These are phyloP conservation scores for Malurus cyaneus DNA, from an alignment of 2,113 vertebrate genomes.

Conservation along the genomic window DNA sequence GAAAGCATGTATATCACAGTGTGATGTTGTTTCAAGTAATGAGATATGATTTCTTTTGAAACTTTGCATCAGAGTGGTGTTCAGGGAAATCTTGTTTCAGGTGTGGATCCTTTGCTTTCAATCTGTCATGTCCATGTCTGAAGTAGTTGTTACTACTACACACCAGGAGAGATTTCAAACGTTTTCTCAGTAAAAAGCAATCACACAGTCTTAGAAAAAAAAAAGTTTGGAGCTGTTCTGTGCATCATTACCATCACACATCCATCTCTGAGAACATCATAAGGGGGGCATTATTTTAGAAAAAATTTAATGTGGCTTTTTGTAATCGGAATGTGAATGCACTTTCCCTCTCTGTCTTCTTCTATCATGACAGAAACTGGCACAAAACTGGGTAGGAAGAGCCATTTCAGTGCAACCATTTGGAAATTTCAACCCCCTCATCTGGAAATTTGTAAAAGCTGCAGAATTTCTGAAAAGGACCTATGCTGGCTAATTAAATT, in stretches of 20 bases:
- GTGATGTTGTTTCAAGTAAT: not conserved
- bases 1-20: not conserved
- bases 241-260: not conserved
- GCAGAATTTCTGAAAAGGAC: not conserved
- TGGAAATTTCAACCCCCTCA: not conserved
- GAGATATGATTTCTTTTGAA: not conserved
- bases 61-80: not conserved
- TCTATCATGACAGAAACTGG: not conserved
- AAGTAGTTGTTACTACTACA: not conserved
- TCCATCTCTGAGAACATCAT: not conserved
- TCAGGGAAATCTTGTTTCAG: not conserved
- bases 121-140: not conserved
- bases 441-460: not conserved
- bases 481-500: not conserved
- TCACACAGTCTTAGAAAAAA: not conserved
- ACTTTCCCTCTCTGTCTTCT: accelerated
- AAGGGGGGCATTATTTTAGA: not conserved
- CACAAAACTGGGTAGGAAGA: not conserved
- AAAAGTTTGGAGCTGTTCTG: not conserved
- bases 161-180: not conserved
- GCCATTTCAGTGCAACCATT: not conserved
- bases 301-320: not conserved
- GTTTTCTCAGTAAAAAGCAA: not conserved
- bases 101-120: not conserved
- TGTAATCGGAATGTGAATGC: not conserved